phyloP scores from a whole-genome alignment of 2,113 vertebrate genomes.

The Lagenorhynchus albirostris region DNA sequence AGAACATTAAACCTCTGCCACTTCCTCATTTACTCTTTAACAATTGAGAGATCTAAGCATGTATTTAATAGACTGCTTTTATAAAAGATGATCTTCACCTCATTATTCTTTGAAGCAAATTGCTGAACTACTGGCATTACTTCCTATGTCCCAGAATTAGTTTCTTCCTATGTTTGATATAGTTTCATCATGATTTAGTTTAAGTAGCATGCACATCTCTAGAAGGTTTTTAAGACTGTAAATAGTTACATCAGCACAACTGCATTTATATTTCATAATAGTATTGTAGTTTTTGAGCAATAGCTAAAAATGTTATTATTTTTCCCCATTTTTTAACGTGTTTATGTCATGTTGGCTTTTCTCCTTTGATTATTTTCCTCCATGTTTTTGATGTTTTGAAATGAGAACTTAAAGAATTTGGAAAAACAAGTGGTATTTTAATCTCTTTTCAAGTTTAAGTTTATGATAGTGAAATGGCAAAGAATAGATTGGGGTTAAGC shows the following conservation, averaged over 20 bases:
- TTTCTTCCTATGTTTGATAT: neutral
- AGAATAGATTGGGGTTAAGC: neutral
- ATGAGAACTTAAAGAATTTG: neutral
- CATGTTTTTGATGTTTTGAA: neutral
- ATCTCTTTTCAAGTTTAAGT: neutral
- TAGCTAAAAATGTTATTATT: neutral
- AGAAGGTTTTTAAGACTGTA: neutral
- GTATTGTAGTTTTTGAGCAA: neutral
- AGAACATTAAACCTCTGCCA: neutral
- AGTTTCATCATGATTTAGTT: neutral
- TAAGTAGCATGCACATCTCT: neutral
- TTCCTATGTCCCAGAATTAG: neutral
- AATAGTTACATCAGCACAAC: neutral
- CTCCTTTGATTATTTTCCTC: neutral
- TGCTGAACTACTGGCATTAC: neutral
- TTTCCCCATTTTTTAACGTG: neutral
- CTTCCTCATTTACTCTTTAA: neutral
- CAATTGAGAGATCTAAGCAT: neutral
- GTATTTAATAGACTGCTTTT: neutral
- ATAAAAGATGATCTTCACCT: neutral
- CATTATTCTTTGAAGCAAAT: neutral
- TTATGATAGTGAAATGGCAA: neutral
- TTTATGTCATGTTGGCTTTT: neutral
- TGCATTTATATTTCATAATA: neutral
- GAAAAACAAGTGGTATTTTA: neutral